These are phyloP conservation scores for Carpatolechia fugitivella DNA, from an alignment of 2,888 invertebrate species.

Conservation along the genomic window DNA sequence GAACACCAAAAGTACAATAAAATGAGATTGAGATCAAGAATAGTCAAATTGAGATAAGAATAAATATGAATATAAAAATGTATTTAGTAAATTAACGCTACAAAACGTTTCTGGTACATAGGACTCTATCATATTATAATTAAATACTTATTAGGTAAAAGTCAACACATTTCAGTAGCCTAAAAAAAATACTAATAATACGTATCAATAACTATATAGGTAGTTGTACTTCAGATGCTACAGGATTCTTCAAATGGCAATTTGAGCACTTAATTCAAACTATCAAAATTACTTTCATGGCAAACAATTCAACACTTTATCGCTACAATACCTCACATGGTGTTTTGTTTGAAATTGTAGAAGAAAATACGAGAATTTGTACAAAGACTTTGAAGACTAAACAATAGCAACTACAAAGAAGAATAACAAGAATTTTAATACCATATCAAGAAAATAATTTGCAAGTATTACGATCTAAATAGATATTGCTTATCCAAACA, in stretches of 20 bases:
- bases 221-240: slow-evolving; percentile 60
- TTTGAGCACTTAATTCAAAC: slow-evolving; percentile 27
- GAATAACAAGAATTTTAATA: too few species aligned
- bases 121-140: background rate
- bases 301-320: background rate
- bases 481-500: too few species aligned
- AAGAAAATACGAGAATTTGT: too few species aligned
- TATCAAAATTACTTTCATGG: background rate
- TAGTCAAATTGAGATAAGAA: background rate
- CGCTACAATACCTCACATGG: too few species aligned
- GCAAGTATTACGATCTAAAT: too few species aligned
- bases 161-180: background rate
- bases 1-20: background rate
- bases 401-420: too few species aligned
- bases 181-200: background rate
- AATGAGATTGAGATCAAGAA: background rate
- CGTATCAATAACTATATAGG: slow-evolving; percentile 24
- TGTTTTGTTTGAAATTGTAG: too few species aligned
- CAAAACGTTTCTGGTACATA: background rate
- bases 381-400: too few species aligned
- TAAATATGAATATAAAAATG: background rate
- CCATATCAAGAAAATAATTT: too few species aligned
- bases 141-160: slow-evolving; percentile 8
- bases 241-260: slow-evolving; percentile 33
- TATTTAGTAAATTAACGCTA: background rate